A percentile compares a stretch with the other conserved stretches of the same genome.
phyloP scores from a whole-genome alignment of 2,888 invertebrate species.

The Papilio elwesi region DNA sequence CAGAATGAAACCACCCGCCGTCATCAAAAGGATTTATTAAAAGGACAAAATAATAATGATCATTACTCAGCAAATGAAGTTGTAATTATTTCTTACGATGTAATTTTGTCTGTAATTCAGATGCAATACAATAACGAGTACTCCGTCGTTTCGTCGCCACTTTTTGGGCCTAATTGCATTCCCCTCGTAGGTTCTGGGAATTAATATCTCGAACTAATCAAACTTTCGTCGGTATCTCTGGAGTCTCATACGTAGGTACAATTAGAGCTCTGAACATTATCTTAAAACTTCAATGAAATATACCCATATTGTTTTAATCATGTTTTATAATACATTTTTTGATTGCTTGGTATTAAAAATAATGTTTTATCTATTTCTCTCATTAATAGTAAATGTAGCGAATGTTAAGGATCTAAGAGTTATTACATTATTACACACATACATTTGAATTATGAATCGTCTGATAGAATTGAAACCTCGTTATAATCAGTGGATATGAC shows the following conservation, averaged over 20 bases:
- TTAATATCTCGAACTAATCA: slow-evolving; percentile 73
- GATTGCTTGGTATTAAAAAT: neutral
- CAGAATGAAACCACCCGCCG: neutral
- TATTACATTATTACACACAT: no score
- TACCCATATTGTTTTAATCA: slow-evolving; percentile 29
- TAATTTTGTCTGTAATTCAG: slow-evolving; percentile 17
- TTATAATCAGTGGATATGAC: slow-evolving; percentile 1
- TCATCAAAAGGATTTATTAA: neutral
- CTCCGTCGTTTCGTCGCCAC: slow-evolving; percentile 28
- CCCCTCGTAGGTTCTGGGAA: slow-evolving; percentile 61
- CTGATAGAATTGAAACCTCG: neutral
- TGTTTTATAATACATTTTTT: neutral
- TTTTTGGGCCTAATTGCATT: slow-evolving; percentile 58
- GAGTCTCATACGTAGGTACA: slow-evolving; percentile 51
- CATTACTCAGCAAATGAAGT: slow-evolving; percentile 1
- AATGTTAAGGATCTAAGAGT: no score
- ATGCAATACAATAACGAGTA: slow-evolving; percentile 32
- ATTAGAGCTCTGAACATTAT: slow-evolving; percentile 45
- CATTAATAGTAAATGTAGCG: no score
- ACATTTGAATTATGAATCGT: neutral
- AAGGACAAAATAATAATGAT: neutral
- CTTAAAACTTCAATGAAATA: slow-evolving; percentile 34
- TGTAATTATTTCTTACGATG: slow-evolving; percentile 13
- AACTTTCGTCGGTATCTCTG: slow-evolving; percentile 65
- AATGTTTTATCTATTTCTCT: neutral